Percentiles rank a stretch among this genome's conserved stretches.
phyloP scores from a whole-genome alignment of 37 sponge, comb jelly and placozoan genomes.

The Beroe forskalii region DNA sequence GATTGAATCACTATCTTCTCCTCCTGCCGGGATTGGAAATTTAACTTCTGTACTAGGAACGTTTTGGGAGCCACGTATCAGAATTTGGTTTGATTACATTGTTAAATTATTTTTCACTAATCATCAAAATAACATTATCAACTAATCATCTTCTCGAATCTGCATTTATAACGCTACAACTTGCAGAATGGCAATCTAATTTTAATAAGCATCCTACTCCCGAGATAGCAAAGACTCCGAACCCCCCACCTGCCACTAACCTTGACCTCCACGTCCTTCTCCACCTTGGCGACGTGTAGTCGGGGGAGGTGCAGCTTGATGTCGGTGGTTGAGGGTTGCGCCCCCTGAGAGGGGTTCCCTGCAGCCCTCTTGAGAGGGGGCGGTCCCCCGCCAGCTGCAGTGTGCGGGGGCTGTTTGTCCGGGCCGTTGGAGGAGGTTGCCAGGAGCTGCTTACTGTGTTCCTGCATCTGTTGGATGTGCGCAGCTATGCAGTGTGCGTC shows the following conservation, averaged over 20 bases:
- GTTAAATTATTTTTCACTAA: no score
- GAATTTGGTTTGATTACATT: no score
- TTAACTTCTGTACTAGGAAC: no score
- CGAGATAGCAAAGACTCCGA: no score
- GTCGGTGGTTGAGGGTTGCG: neutral
- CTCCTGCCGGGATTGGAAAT: no score
- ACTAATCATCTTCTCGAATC: no score
- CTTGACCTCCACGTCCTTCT: conserved; percentile 20
- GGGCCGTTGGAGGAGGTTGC: conserved; percentile 1
- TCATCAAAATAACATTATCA: no score
- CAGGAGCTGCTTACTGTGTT: conserved; percentile 12
- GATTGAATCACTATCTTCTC: conserved; percentile 48
- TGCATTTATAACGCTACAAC: no score
- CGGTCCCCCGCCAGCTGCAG: neutral
- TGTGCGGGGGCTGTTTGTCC: neutral
- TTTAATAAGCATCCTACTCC: no score
- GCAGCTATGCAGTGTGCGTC: conserved; percentile 69
- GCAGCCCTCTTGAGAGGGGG: conserved; percentile 46
- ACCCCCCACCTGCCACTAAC: no score
- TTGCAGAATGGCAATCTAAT: no score
- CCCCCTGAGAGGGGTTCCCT: neutral
- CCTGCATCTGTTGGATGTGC: conserved; percentile 42
- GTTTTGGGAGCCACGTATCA: no score
- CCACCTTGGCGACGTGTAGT: conserved; percentile 15
- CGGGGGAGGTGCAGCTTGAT: conserved; percentile 6